Base-by-base conservation (phyloP, 2,888 invertebrate species). In the Amorpha juglandis region DNA sequence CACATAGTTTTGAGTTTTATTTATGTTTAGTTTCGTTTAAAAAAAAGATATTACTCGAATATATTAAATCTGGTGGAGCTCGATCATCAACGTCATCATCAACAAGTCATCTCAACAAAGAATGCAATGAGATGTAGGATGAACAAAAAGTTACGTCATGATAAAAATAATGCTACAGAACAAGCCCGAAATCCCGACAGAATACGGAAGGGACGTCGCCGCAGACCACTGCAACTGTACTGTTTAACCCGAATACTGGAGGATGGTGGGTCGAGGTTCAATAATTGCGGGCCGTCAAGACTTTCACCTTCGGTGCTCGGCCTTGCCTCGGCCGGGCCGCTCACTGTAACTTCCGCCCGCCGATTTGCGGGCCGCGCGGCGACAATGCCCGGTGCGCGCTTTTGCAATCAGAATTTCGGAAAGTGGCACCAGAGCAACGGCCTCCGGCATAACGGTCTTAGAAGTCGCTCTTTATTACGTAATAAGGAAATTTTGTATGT, bases 231-330 rank as follows among this genome's bases (percentile, higher is more conserved):
- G 71, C 67, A 64, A 65, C 71, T 76, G 73, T 64, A 65, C 71
- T 76, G 73, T 74, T 77, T 81, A 84, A 84, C 83, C 85, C 84
- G 83, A 86, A 84, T 88, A 82, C 82, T 79, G 81, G 82, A 87
- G 87, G 90, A 88, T 89, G 88, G 80, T 80, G 83, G 89, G 87
- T 87, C 89, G 90, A 90, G 91, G 90, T 89, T 90, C 89, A 89
- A 87, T 90, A 88, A 91, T 90, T 88, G 88, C 88, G 79, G 80
- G 80, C 82, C 79, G 87, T 81, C 86, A 86, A 91, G 91, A 92
- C 92, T 92, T 92, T 92, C 92, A 92, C 92, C 92, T 91, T 92
- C 92, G 89, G 81, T 85, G 88, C 83, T 83, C 88, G 83, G 85
- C 84, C 85, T 84, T 82, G 78, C 81, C 91, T 90, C 90, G 91